A percentile compares a stretch with the other conserved stretches of the same genome.
These are phyloP conservation scores for Sphinx pinastri DNA, from an alignment of 2,888 invertebrate genomes.

Conservation along the genomic window DNA sequence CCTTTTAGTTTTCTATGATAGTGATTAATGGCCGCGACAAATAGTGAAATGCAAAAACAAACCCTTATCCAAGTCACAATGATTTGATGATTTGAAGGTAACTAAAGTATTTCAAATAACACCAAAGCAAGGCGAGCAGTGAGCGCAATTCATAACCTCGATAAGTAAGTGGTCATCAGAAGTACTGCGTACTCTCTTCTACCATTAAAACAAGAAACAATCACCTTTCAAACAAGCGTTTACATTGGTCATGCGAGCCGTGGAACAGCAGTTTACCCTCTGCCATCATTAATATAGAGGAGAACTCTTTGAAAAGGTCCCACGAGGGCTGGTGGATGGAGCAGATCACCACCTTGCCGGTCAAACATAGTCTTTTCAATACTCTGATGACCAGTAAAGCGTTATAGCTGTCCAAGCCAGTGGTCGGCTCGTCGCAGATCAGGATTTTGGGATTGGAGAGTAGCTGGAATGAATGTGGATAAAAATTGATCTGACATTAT, in stretches of 20 bases:
- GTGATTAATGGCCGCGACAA: too few species aligned
- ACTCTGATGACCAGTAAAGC: slow-evolving; percentile 90
- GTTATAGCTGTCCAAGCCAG: slow-evolving; percentile 95
- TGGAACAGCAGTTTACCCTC: slow-evolving; percentile 90
- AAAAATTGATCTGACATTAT: too few species aligned
- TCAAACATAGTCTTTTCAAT: slow-evolving; percentile 83
- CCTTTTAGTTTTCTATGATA: too few species aligned
- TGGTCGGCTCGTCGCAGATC: slow-evolving; percentile 97
- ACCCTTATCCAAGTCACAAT: too few species aligned
- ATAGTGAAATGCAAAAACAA: too few species aligned
- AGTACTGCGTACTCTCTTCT: too few species aligned
- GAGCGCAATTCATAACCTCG: too few species aligned
- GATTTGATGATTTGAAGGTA: too few species aligned
- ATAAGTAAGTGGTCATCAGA: too few species aligned
- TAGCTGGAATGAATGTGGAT: slow-evolving; percentile 77
- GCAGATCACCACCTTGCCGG: slow-evolving; percentile 90
- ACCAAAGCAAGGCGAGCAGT: too few species aligned
- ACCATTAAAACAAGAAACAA: background rate
- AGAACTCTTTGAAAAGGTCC: slow-evolving; percentile 91
- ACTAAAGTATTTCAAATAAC: too few species aligned
- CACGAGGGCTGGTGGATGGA: slow-evolving; percentile 96
- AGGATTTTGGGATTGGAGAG: slow-evolving; percentile 93
- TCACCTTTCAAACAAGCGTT: slow-evolving; percentile 86
- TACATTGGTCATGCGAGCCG: slow-evolving; percentile 87
- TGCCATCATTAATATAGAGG: slow-evolving; percentile 89